A percentile compares a stretch with the other conserved stretches of the same genome.
Evolutionary conservation across 2,888 invertebrate species (phyloP).

Genomic region (Metopia argyrocephala): DNA sequence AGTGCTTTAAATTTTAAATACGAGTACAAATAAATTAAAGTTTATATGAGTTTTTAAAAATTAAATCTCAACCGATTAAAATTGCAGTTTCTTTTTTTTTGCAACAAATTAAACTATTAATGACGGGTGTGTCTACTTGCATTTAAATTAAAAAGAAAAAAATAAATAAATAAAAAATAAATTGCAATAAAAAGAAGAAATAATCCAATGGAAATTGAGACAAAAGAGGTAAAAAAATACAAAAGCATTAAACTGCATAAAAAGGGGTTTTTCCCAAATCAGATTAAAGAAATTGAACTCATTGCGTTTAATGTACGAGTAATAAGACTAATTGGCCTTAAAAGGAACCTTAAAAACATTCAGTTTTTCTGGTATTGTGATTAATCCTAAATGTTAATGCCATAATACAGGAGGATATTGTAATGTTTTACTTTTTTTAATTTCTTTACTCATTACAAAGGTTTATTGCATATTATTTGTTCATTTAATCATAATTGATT

Average conservation of each 20-base stretch:
- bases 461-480: too few relatives aligned
- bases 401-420: too few relatives aligned
- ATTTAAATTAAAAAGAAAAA: background rate
- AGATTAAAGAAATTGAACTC: background rate
- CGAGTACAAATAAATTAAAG: background rate
- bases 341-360: too few relatives aligned
- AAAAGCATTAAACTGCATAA: background rate
- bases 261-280: background rate
- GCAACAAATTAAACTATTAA: background rate
- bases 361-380: too few relatives aligned
- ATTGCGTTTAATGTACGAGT: background rate
- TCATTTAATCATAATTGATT: too few relatives aligned
- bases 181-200: background rate
- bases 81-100: background rate
- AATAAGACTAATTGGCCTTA: too few relatives aligned
- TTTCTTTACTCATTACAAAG: too few relatives aligned
- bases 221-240: background rate
- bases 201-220: background rate
- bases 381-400: too few relatives aligned
- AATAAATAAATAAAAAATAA: background rate
- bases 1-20: background rate
- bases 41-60: too few relatives aligned
- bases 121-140: background rate
- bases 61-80: too few relatives aligned
- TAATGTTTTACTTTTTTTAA: too few relatives aligned